phyloP scores from a whole-genome alignment of 2,888 invertebrate species.

The Aleiodes alternator region DNA sequence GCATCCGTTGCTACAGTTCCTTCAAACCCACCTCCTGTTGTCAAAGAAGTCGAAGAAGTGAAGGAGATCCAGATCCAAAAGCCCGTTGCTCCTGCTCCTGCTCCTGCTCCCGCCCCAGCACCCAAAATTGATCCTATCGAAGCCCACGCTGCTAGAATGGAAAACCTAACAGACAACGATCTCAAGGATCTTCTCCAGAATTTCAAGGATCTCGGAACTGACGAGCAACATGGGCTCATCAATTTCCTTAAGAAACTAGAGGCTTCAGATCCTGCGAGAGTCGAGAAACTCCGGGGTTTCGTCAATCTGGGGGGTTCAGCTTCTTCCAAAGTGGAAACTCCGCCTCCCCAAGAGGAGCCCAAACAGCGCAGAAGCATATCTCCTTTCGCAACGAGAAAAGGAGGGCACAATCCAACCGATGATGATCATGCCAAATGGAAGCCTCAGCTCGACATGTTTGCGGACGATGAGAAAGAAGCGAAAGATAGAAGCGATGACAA shows the following conservation, averaged over 20 bases:
- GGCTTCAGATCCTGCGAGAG: conserved; percentile 85
- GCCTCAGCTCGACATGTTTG: conserved; percentile 72
- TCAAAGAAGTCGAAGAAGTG: background rate
- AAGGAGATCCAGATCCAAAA: background rate
- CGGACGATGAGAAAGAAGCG: conserved; percentile 68
- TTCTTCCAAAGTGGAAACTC: conserved; percentile 46
- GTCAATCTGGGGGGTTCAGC: conserved; percentile 79
- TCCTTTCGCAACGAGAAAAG: conserved; percentile 77
- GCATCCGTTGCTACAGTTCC: background rate
- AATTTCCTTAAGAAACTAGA: conserved; percentile 89
- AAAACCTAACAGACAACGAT: conserved; percentile 87
- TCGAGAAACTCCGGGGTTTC: conserved; percentile 85
- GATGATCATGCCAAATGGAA: conserved; percentile 70
- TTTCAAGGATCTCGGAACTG: conserved; percentile 86
- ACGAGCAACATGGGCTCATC: conserved; percentile 89
- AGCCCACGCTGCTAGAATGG: conserved; percentile 79
- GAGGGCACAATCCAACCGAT: conserved; percentile 74
- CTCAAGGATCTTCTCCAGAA: conserved; percentile 87
- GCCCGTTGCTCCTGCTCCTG: conserved; percentile 6
- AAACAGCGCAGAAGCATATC: conserved; percentile 69
- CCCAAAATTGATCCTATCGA: conserved; percentile 69
- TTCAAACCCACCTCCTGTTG: background rate
- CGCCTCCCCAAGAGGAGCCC: conserved; percentile 42
- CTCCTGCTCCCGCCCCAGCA: background rate
- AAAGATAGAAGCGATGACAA: conserved; percentile 58